Base-by-base conservation (phyloP, 2,888 invertebrate genomes). In the Pterobdella sp. region DNA sequence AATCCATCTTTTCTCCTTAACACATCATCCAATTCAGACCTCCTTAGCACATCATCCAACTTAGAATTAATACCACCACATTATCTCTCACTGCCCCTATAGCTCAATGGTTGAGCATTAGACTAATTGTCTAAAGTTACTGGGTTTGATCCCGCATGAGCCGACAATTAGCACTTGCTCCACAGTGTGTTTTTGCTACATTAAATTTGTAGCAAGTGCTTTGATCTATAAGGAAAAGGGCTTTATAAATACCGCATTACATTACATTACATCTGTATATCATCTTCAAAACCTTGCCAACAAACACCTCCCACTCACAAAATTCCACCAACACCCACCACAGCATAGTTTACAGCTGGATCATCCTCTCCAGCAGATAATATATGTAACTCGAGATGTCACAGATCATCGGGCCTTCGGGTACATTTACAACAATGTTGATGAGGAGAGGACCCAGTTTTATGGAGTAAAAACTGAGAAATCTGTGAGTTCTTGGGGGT, bases 391-490 rank as follows among this genome's bases (percentile, higher is more conserved):
- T 10, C 4, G 63, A n/a, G 71, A 71, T 37, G 22, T 71, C 0
- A 56, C 71, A n/a, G 71, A 71, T n/a, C 56, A 52, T n/a, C 31
- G 71, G 26, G 71, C 71, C 22, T 71, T 71, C 29, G 71, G 71
- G 22, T 71, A 71, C 36, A 56, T 71, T 63, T 71, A 35, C 71
- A 71, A 71, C n/a, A 52, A 42, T 7, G 34, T 26, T 1, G n/a
- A 35, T 4, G n/a, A 56, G 26, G 26, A 56, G n/a, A 26, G 29
- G 18, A 60, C 34, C 63, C 63, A 71, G 60, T 71, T 71, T 63
- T 71, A 71, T 22, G 71, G 71, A 42, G 63, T 71, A 14, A 71
- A 71, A 60, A 71, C 71, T 26, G 71, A 71, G 34, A 71, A 71
- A 63, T 34, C 71, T 71, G 71, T 71, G 22, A 63, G 63, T 63